A percentile compares a stretch with the other conserved stretches of the same genome.
Conservation (phyloP, 1,140 invertebrate genomes). For the Babylonia areolata region DNA sequence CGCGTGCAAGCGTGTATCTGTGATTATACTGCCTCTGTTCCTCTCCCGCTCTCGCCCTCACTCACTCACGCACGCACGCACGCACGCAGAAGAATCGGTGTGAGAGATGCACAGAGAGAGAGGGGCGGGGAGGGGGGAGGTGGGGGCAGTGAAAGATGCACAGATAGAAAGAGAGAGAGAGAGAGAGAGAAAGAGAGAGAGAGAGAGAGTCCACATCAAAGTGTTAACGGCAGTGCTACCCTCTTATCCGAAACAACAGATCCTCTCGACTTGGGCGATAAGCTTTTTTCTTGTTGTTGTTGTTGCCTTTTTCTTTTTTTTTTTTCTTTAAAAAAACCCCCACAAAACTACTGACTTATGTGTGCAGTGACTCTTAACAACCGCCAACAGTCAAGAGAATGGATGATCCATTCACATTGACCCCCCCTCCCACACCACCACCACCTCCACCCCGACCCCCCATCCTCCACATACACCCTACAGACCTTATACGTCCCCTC, state of each 20-base stretch:
- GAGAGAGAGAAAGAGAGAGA: not conserved
- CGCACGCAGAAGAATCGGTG: not conserved
- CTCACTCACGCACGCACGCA: not conserved
- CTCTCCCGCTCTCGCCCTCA: not conserved
- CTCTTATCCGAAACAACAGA: no score
- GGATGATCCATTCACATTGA: not conserved
- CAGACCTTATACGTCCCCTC: no score
- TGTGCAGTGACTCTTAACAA: no score
- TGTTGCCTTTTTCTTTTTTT: no score
- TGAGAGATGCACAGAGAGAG: constrained; percentile 6
- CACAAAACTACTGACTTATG: not conserved
- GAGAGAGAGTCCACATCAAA: not conserved
- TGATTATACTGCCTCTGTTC: no score
- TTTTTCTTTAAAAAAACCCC: no score
- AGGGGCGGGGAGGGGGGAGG: not conserved
- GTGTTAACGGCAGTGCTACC: no score
- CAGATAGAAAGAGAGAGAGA: constrained; percentile 1
- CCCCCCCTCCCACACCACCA: no score
- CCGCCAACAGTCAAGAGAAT: not conserved
- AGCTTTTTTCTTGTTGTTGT: no score
- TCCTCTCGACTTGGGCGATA: not conserved
- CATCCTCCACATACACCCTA: no score
- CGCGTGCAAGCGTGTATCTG: no score
- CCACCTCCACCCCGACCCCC: no score
- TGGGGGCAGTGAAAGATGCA: not conserved